Conservation (phyloP, 2,797 vertebrate species). For the Odontamblyopus lacepedii region DNA sequence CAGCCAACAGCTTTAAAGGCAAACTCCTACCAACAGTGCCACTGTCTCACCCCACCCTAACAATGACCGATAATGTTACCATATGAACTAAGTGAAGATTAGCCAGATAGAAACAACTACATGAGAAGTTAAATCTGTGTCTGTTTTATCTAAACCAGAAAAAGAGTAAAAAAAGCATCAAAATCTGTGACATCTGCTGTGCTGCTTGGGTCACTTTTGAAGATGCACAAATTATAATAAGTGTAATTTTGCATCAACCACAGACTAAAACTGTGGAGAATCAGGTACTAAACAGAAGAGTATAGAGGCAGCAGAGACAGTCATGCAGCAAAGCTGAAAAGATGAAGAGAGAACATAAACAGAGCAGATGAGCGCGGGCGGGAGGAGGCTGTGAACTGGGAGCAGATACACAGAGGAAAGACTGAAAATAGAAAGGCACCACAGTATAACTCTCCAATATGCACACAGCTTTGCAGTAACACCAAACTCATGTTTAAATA, state of each 20-base stretch:
- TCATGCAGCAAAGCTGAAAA: slow-evolving; percentile 57
- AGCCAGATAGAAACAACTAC: neutral
- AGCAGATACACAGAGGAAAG: slow-evolving; percentile 36
- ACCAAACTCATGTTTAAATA: neutral
- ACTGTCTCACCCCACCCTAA: neutral
- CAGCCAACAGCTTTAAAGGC: neutral
- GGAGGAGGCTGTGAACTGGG: slow-evolving; percentile 39
- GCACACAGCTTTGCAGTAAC: slow-evolving; percentile 3
- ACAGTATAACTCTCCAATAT: slow-evolving; percentile 24
- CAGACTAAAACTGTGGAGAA: slow-evolving; percentile 26
- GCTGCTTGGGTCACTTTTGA: slow-evolving; percentile 24
- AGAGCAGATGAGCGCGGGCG: slow-evolving; percentile 39
- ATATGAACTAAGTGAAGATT: neutral
- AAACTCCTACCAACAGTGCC: neutral
- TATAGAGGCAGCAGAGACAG: slow-evolving; percentile 34
- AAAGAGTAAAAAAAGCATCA: slow-evolving; percentile 35
- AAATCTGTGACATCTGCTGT: slow-evolving; percentile 51
- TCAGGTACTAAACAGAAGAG: slow-evolving; percentile 31
- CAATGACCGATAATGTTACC: neutral
- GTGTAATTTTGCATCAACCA: slow-evolving; percentile 39
- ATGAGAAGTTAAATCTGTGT: neutral
- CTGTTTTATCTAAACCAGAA: neutral
- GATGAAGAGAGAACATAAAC: slow-evolving; percentile 51
- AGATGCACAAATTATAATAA: slow-evolving; percentile 30
- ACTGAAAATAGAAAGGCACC: slow-evolving; percentile 53